Base-by-base conservation (phyloP, 2,113 vertebrate genomes). In the Syngnathoides biaculeatus region DNA sequence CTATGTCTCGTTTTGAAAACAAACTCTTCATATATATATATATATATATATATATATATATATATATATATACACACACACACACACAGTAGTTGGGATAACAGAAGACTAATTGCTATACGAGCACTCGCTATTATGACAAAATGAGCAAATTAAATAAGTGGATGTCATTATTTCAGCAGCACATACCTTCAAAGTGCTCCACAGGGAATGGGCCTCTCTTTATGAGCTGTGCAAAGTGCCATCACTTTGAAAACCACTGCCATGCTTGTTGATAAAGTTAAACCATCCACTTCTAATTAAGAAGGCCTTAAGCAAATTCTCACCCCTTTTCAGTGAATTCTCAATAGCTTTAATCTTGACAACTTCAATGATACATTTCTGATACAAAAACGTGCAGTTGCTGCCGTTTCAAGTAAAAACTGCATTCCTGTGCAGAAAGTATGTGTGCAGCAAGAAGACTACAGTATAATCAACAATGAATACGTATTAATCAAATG, bases 201-300 rank as follows among this genome's bases (percentile, higher is more conserved):
- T 84, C 67, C 24, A 59, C 47, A 67, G 77, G 73, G 53, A 52
- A 39, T 13, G 40, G 43, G 60, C 5, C 55, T 61, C 71, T 74
- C 76, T 83, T 65, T 56, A 75, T 6, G 50, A 30, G 38, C 57
- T 65, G 64, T 69, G 59, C 86, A 74, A 83, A 84, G 88, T 79
- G 74, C 71, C 74, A 79, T 85, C 62, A 59, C 68, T 80, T 79
- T 85, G 79, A 83, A 80, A 80, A 77, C 76, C 43, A 50, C 65
- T 59, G 55, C 26, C 26, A 35, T 64, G 56, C 71, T 63, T 76
- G 69, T 63, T 78, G 64, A 72, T 70, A 59, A 79, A 77, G 57
- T 84, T 69, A 72, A 61, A 73, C 60, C 68, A 73, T 80, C 69
- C 71, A 72, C 67, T 63, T 75, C 52, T 79, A 86, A 86, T 84